phyloP scores from a whole-genome alignment of 2,797 vertebrate species.

The Propithecus deckenii region DNA sequence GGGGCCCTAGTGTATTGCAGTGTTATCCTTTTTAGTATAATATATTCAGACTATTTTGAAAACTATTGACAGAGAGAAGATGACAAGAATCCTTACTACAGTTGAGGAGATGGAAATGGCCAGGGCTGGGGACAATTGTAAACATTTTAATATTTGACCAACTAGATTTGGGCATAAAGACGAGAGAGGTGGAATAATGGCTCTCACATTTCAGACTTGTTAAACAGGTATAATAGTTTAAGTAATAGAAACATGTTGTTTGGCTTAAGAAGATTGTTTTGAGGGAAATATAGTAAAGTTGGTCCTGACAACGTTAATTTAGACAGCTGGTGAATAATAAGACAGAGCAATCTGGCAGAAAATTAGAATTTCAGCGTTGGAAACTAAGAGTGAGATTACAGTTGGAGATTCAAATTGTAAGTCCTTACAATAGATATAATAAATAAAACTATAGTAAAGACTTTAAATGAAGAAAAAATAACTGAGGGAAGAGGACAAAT shows the following conservation, averaged over 20 bases:
- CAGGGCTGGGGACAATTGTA: not conserved
- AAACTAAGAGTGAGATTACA: not conserved
- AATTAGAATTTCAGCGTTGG: not conserved
- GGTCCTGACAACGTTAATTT: not conserved
- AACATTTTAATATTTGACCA: not conserved
- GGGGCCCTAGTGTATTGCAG: accelerated
- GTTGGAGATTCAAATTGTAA: not conserved
- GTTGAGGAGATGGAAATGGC: not conserved
- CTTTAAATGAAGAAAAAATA: not conserved
- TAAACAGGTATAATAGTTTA: not conserved
- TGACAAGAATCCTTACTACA: not conserved
- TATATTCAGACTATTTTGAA: not conserved
- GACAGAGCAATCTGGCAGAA: not conserved
- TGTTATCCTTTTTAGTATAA: not conserved
- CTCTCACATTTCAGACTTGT: not conserved
- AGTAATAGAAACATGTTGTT: not conserved
- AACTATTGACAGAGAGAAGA: not conserved
- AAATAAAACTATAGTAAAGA: not conserved
- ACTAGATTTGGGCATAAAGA: not conserved
- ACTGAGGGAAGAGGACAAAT: not conserved
- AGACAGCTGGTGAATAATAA: not conserved
- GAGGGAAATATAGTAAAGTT: not conserved
- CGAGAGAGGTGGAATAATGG: not conserved
- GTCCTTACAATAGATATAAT: not conserved
- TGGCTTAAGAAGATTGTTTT: not conserved